Base-by-base conservation (phyloP, 2,113 vertebrate species). In the Hemiprocne comata region DNA sequence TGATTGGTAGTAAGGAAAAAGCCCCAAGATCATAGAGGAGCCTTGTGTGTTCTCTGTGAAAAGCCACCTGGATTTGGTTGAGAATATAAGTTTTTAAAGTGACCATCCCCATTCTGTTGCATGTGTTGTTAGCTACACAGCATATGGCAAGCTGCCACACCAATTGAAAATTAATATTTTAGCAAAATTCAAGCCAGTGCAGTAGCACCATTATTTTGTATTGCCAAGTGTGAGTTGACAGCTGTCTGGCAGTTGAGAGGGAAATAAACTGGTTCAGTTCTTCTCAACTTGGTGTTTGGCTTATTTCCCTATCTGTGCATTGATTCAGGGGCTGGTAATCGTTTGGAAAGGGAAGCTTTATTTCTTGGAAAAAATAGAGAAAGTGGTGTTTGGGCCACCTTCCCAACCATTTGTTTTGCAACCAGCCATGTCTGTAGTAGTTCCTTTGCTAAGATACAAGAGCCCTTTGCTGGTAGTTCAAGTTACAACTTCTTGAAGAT, bases 141-240 rank as follows among this genome's bases (percentile, higher is more conserved):
- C 57, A 9, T 38, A 11, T 76, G 89, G 81, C 87, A 94, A 75
- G 23, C 74, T 87, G 77, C 77, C 87, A 94, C 46, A 58, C 62
- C 44, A 33, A 29, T 7, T 78, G 53, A 81, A 78, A 64, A 57
- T 71, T 73, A 75, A 17, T 85, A 67, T 89, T 92, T 36, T 54
- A 76, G 58, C 40, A 93, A 95, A 87, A 90, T 62, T 44, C 46
- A 78, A 78, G 62, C 66, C 78, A 73, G 23, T 58, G 84, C 84
- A 94, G 86, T 89, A 93, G 91, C 66, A 48, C 50, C 46, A 29
- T 80, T 73, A 71, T 46, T 79, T 83, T 89, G 71, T 75, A 40
- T 80, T 83, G 60, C 66, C 88, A 57, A 92, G 71, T 73, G 11
- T 62, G 67, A 84, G 44, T 46, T 95, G 90, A 66, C 78, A 94